Conservation (phyloP, 2,113 vertebrate genomes). For the Mirounga angustirostris region DNA sequence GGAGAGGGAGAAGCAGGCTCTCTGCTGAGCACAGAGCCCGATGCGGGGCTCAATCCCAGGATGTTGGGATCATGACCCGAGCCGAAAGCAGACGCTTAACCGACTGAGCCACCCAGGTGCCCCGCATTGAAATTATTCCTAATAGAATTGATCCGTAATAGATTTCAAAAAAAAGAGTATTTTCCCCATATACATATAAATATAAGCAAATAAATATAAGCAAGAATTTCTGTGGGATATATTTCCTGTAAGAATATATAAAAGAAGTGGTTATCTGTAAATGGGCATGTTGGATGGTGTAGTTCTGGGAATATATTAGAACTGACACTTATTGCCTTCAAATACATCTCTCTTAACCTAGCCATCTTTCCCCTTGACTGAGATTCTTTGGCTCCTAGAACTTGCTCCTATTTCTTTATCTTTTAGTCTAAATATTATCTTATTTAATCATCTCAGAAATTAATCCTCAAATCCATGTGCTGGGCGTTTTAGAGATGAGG, state of each 20-base stretch:
- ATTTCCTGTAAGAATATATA: not conserved
- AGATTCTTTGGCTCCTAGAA: not conserved
- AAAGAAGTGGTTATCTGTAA: not conserved
- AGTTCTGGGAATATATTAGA: not conserved
- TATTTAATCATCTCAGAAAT: slow-evolving; percentile 31
- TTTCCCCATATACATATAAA: slow-evolving; percentile 11
- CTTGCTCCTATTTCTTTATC: not conserved
- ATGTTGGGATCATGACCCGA: no score
- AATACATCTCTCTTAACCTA: not conserved
- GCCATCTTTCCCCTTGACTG: not conserved
- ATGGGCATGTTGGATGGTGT: not conserved
- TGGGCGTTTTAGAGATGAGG: not conserved
- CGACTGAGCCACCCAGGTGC: no score
- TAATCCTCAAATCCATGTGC: not conserved
- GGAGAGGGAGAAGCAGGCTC: no score
- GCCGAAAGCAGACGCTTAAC: no score
- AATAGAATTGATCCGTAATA: not conserved
- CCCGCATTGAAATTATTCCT: not conserved
- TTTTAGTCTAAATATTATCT: not conserved
- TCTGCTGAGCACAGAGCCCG: no score
- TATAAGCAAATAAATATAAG: not conserved
- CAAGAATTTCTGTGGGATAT: not conserved
- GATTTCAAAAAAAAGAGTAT: not conserved
- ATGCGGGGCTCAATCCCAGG: no score
- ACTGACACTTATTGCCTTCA: not conserved